phyloP scores from a whole-genome alignment of 1,140 invertebrate genomes.

The Pachyrhynchus sulphureomaculatus region DNA sequence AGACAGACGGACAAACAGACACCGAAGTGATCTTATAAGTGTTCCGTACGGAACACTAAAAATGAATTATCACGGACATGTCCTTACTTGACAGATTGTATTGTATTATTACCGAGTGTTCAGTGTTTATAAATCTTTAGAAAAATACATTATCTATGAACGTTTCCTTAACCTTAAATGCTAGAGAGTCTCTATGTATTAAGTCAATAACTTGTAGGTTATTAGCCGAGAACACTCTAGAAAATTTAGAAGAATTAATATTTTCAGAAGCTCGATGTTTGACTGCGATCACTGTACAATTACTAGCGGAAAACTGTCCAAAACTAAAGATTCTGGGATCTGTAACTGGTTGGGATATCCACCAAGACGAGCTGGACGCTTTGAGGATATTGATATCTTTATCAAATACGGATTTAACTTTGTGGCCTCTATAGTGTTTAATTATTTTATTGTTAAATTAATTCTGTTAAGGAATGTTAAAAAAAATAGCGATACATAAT shows the following conservation, averaged over 20 bases:
- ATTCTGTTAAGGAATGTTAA: no score
- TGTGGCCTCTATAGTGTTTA: slow-evolving; percentile 34
- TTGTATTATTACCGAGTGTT: no score
- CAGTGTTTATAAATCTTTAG: no score
- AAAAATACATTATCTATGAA: no score
- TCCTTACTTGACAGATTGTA: no score
- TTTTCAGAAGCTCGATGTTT: slow-evolving; percentile 62
- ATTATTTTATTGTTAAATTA: no score
- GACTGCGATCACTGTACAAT: slow-evolving; percentile 59
- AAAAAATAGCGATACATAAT: no score
- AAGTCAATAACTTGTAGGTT: slow-evolving; percentile 46
- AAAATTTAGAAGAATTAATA: slow-evolving; percentile 61
- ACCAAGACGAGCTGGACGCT: slow-evolving; percentile 63
- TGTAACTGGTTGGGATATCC: slow-evolving; percentile 62
- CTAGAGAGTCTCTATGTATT: background rate
- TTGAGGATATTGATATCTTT: slow-evolving; percentile 57
- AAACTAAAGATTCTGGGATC: slow-evolving; percentile 63
- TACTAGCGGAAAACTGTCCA: slow-evolving; percentile 63
- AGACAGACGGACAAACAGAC: no score
- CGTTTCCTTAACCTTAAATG: no score
- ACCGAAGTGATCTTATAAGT: no score
- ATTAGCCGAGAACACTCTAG: slow-evolving; percentile 47
- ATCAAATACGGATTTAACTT: slow-evolving; percentile 45
- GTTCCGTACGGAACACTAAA: no score
- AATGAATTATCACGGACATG: no score